A percentile compares a stretch with the other conserved stretches of the same genome.
phyloP scores from a whole-genome alignment of 1,140 invertebrate genomes.

The Tetragnatha versicolor region DNA sequence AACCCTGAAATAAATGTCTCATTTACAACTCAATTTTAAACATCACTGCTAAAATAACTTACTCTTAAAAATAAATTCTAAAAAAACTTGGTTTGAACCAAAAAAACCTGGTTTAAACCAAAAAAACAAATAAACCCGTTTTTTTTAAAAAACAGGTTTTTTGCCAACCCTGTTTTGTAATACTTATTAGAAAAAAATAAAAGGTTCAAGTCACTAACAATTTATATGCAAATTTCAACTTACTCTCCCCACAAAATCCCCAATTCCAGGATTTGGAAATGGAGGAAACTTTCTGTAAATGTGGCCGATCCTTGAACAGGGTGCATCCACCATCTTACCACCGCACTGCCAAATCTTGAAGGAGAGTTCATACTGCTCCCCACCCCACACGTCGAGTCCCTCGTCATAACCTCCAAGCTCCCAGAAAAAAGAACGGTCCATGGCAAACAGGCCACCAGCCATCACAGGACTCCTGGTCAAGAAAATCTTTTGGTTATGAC shows the following conservation, averaged over 20 bases:
- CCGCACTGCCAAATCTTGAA: conserved; percentile 68
- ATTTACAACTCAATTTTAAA: too few relatives aligned
- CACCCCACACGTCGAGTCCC: conserved; percentile 74
- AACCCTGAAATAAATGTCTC: too few relatives aligned
- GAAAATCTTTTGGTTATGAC: too few relatives aligned
- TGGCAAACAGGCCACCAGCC: conserved; percentile 76
- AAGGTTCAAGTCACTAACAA: too few relatives aligned
- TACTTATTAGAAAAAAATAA: too few relatives aligned
- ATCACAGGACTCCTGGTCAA: conserved; percentile 72
- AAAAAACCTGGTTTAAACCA: too few relatives aligned
- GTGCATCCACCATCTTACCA: conserved; percentile 67
- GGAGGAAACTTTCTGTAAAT: conserved; percentile 71
- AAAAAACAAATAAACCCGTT: too few relatives aligned
- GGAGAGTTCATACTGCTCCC: conserved; percentile 60
- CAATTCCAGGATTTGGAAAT: conserved; percentile 84
- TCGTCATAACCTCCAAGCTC: conserved; percentile 73
- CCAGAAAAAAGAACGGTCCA: conserved; percentile 72
- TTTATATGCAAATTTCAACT: conserved; percentile 38
- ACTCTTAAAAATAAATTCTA: too few relatives aligned
- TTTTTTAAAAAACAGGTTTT: too few relatives aligned
- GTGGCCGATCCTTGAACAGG: conserved; percentile 68
- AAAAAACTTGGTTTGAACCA: too few relatives aligned
- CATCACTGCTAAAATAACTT: too few relatives aligned
- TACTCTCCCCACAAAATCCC: conserved; percentile 83
- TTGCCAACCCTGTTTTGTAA: too few relatives aligned